Percentiles rank a stretch among this genome's conserved stretches.
Evolutionary conservation across 2,888 invertebrate genomes (phyloP).

Genomic region (Nomada fucata): DNA sequence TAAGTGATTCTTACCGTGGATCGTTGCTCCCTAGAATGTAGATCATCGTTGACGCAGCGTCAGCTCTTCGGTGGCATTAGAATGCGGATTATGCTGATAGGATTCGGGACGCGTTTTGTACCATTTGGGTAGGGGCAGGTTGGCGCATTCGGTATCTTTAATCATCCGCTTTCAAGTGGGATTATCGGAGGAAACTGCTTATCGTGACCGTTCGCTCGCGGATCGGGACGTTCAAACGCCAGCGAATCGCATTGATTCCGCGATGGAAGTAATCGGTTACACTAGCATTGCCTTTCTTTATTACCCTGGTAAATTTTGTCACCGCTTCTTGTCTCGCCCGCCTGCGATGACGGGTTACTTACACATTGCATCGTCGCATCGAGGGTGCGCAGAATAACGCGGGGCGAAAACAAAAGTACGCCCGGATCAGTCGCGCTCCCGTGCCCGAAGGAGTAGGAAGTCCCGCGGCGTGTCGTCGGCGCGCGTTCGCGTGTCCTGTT

Average conservation of each 20-base stretch:
- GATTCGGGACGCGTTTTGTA: not conserved
- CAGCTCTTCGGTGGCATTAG: constrained; percentile 28
- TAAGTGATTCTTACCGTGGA: constrained; percentile 50
- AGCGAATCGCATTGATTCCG: not conserved
- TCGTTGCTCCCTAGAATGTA: constrained; percentile 53
- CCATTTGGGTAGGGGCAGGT: not conserved
- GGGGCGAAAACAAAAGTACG: constrained; percentile 44
- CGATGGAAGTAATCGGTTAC: constrained; percentile 11
- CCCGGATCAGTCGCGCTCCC: constrained; percentile 50
- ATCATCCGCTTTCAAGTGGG: too few relatives aligned
- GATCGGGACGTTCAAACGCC: not conserved
- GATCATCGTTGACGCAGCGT: constrained; percentile 27
- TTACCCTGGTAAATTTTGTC: not conserved
- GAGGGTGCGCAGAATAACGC: not conserved
- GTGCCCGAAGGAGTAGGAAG: constrained; percentile 62
- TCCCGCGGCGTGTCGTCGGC: constrained; percentile 55
- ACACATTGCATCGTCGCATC: too few relatives aligned
- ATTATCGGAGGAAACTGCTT: too few relatives aligned
- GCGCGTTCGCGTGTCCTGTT: constrained; percentile 50
- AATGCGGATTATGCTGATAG: constrained; percentile 44
- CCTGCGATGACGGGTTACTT: not conserved
- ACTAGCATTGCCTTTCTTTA: not conserved
- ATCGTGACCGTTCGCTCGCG: not conserved
- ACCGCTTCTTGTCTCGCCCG: not conserved
- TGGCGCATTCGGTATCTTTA: too few relatives aligned